Evolutionary conservation across 2,113 vertebrate genomes (phyloP).

Genomic region (Nothobranchius kuhntae): DNA sequence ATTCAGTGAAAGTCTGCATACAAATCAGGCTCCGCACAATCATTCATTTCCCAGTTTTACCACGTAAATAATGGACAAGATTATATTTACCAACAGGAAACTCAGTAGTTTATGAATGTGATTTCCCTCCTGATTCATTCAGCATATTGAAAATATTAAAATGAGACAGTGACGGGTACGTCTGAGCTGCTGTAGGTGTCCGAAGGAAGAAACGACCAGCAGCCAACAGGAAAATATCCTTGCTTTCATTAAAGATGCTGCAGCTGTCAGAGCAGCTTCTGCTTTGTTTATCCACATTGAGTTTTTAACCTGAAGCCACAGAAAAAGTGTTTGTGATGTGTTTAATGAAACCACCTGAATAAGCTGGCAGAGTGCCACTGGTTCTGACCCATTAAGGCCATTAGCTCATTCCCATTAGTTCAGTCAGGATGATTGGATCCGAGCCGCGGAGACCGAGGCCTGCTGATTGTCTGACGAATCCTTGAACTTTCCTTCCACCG

Average conservation of each 20-base stretch:
- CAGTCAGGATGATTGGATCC: conserved; percentile 33
- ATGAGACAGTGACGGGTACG: conserved; percentile 15
- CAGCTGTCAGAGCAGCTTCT: no score
- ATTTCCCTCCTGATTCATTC: conserved; percentile 57
- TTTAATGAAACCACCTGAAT: conserved; percentile 63
- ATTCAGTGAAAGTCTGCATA: conserved; percentile 22
- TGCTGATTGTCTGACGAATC: conserved; percentile 56
- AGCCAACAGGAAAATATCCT: background rate
- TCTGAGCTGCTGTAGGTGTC: background rate
- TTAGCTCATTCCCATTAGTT: conserved; percentile 48
- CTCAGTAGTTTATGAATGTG: conserved; percentile 47
- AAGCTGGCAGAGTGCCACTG: conserved; percentile 35
- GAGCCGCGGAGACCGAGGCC: conserved; percentile 33
- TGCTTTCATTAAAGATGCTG: background rate
- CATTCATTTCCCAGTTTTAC: conserved; percentile 37
- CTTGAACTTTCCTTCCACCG: conserved; percentile 62
- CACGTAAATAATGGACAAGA: conserved; percentile 40
- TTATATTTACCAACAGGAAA: conserved; percentile 37
- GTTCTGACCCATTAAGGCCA: conserved; percentile 26
- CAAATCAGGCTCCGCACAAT: conserved; percentile 13
- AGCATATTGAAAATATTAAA: conserved; percentile 28
- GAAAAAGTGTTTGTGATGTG: conserved; percentile 51
- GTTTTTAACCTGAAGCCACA: conserved; percentile 30
- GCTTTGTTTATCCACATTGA: conserved; percentile 8
- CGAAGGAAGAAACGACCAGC: background rate